A percentile compares a stretch with the other conserved stretches of the same genome.
phyloP scores from a whole-genome alignment of 1,140 invertebrate genomes.

The Drosophila tani region DNA sequence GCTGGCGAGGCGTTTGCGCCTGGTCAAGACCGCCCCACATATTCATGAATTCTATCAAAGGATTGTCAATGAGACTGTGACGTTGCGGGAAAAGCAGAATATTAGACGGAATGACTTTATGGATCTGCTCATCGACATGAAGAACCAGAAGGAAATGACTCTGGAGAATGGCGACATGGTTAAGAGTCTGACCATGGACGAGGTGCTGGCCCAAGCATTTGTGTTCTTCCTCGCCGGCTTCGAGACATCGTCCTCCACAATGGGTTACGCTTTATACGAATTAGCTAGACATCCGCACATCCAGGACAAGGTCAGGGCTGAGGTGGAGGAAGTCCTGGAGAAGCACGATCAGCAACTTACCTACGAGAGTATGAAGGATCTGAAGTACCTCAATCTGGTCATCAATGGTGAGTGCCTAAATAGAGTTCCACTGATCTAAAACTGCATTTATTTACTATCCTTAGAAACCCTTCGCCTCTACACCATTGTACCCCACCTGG shows the following conservation, averaged over 20 bases:
- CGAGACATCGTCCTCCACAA: constrained; percentile 87
- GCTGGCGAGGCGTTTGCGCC: not conserved
- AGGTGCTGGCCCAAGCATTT: constrained; percentile 82
- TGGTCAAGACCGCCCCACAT: constrained; percentile 52
- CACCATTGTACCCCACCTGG: constrained; percentile 87
- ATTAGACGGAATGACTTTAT: constrained; percentile 86
- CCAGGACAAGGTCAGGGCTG: constrained; percentile 87
- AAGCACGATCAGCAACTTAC: constrained; percentile 85
- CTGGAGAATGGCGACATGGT: constrained; percentile 38
- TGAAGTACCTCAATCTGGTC: constrained; percentile 86
- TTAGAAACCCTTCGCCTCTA: constrained; percentile 88
- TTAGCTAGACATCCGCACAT: constrained; percentile 87
- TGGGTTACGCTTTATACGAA: constrained; percentile 86
- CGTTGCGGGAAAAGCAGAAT: constrained; percentile 85
- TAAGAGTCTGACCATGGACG: constrained; percentile 51
- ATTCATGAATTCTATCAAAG: constrained; percentile 85
- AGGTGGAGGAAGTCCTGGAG: constrained; percentile 86
- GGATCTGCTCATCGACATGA: constrained; percentile 86
- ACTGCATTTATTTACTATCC: no score
- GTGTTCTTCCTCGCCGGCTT: constrained; percentile 87
- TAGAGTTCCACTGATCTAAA: no score
- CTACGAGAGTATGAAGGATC: constrained; percentile 86
- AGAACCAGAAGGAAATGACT: constrained; percentile 48
- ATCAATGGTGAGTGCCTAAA: constrained; percentile 28
- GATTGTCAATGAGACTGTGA: constrained; percentile 85